Percentiles rank a stretch among this genome's conserved stretches.
These are phyloP conservation scores for Meta bourneti DNA, from an alignment of 2,888 invertebrate species.

Conservation along the genomic window DNA sequence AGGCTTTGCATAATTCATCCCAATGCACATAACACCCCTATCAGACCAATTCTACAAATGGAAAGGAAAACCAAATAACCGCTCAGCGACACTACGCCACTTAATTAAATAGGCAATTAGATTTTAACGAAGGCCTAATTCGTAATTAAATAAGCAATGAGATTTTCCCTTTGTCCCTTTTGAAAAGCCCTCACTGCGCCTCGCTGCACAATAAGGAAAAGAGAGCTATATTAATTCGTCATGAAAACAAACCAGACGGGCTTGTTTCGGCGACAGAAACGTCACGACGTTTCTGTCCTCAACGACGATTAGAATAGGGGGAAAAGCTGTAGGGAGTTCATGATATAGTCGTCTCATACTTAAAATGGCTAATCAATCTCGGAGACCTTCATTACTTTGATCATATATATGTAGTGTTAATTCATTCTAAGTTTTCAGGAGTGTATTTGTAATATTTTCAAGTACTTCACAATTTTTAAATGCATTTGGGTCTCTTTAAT, in stretches of 20 bases:
- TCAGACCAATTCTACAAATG: slow-evolving; percentile 47
- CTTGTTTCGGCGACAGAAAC: neutral
- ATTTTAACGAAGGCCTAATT: slow-evolving; percentile 62
- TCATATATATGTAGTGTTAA: too few relatives aligned
- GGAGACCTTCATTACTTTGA: too few relatives aligned
- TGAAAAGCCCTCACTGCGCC: neutral
- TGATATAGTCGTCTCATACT: too few relatives aligned
- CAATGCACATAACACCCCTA: slow-evolving; percentile 13
- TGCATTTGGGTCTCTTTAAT: too few relatives aligned
- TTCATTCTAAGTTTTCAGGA: too few relatives aligned
- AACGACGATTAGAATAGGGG: too few relatives aligned
- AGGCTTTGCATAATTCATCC: slow-evolving; percentile 34
- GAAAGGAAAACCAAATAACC: slow-evolving; percentile 41
- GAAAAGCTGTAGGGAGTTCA: too few relatives aligned
- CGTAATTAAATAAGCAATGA: slow-evolving; percentile 68
- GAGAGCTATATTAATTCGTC: slow-evolving; percentile 36
- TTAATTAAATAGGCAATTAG: slow-evolving; percentile 69
- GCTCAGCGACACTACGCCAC: slow-evolving; percentile 25
- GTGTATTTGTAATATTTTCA: too few relatives aligned
- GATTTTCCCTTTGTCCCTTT: slow-evolving; percentile 14
- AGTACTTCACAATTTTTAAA: too few relatives aligned
- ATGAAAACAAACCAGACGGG: slow-evolving; percentile 24
- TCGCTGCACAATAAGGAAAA: slow-evolving; percentile 56
- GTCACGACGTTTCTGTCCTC: too few relatives aligned
- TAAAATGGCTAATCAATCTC: too few relatives aligned